These are phyloP conservation scores for Cryptocephalus primarius DNA, from an alignment of 2,888 invertebrate genomes.

Conservation along the genomic window DNA sequence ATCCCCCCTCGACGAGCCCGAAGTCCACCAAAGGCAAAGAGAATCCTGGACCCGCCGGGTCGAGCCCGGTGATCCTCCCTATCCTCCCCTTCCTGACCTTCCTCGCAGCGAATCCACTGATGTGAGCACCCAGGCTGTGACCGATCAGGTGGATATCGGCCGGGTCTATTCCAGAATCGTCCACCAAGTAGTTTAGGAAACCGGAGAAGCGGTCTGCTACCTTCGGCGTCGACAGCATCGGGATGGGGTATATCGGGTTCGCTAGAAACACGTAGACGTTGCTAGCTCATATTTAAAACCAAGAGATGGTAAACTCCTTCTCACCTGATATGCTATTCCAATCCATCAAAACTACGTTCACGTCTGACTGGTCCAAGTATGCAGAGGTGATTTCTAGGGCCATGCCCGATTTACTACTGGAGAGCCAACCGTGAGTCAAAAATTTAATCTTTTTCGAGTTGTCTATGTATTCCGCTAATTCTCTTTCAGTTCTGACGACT, in stretches of 20 bases:
- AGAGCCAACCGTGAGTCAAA: conserved; percentile 45
- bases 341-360: conserved; percentile 38
- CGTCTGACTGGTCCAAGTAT: conserved; percentile 35
- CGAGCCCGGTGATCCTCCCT: conserved; percentile 49
- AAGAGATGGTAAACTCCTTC: background rate
- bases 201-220: conserved; percentile 43
- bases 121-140: conserved; percentile 49
- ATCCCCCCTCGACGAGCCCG: conserved; percentile 33
- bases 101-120: conserved; percentile 36
- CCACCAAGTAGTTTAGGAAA: conserved; percentile 34
- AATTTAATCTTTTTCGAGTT: conserved; percentile 38
- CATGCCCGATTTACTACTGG: conserved; percentile 34
- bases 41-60: conserved; percentile 60
- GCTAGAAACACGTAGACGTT: conserved; percentile 5
- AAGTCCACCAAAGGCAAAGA: conserved; percentile 27
- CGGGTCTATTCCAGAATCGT: conserved; percentile 27
- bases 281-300: background rate
- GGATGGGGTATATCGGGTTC: conserved; percentile 26
- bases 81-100: conserved; percentile 37
- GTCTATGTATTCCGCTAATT: conserved; percentile 29
- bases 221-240: conserved; percentile 33
- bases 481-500: background rate
- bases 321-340: conserved; percentile 19
- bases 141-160: conserved; percentile 44
- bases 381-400: conserved; percentile 38